Base-by-base conservation (phyloP, 2,113 vertebrate species). In the Cathartes aura region DNA sequence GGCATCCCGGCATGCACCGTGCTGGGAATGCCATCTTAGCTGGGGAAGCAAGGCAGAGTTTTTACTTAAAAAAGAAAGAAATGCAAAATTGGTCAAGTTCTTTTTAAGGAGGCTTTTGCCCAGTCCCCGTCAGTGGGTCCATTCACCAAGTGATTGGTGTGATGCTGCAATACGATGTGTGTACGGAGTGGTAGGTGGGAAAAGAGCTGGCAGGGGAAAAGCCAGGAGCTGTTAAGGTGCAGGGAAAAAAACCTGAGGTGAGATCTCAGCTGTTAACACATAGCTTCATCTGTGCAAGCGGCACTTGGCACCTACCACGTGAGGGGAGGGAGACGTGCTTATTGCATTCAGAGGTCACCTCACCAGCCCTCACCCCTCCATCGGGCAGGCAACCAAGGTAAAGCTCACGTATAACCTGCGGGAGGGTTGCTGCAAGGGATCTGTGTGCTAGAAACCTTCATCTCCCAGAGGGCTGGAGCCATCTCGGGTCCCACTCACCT, bases 201-300 rank as follows among this genome's bases (percentile, higher is more conserved):
- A 78, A 85, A 66, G 19, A 64, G 15, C 42, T 89, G 70, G 40
- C 73, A 74, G 48, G 29, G 43, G 42, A 80, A 95, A 91, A 59
- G 34, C 15, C 53, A 79, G 58, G 70, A 91, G 58, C 36, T 72
- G 20, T n/a, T 75, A 79, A 87, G 40, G 43, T 56, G 58, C 53
- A 62, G 40, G 8, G 18, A 1, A 7, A 27, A 59, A 81, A 59
- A 12, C 4, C 30, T 6, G 43, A 97, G 83, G 89, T 90, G 91
- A 91, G 56, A 95, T 88, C 94, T 93, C 70, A 73, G 58, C 89
- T 66, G 52, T 68, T 80, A 94, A 53, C 87, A 89, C 60, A 29
- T 18, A 70, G 56, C n/a, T 72, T 79, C 64, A 34, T 52, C 64
- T 59, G 64, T 73, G 64, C 36, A 60, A 87, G 71, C 11, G 3